Evolutionary conservation across 2,797 vertebrate genomes (phyloP).

Genomic region (Acanthurus tractus): DNA sequence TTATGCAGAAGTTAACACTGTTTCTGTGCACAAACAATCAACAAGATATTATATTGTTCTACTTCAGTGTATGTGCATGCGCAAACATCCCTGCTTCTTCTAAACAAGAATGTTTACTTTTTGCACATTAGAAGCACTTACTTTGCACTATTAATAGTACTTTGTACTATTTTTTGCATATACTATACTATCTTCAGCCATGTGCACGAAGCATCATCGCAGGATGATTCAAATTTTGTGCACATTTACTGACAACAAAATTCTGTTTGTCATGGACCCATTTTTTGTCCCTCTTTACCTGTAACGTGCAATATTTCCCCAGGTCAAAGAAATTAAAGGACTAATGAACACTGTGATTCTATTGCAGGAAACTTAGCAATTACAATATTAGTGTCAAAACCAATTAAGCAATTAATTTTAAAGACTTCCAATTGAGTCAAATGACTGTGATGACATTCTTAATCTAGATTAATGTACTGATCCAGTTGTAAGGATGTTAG

Average conservation of each 20-base stretch:
- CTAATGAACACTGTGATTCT: conserved; percentile 23
- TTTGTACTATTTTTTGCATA: too few species aligned
- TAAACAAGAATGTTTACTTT: conserved; percentile 13
- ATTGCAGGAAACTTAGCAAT: conserved; percentile 30
- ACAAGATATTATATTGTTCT: background rate
- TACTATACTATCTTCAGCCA: conserved; percentile 29
- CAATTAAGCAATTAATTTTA: conserved; percentile 44
- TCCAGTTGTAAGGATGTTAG: conserved; percentile 7
- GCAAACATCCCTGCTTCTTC: conserved; percentile 22
- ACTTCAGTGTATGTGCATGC: conserved; percentile 4
- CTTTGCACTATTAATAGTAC: conserved; percentile 56
- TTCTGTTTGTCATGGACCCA: background rate
- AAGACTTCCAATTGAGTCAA: conserved; percentile 19
- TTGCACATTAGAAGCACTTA: conserved; percentile 39
- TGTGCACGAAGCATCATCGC: conserved; percentile 26
- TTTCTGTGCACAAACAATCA: background rate
- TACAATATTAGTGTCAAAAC: conserved; percentile 49
- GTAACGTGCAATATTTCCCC: conserved; percentile 5
- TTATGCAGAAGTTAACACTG: background rate
- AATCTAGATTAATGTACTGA: conserved; percentile 54
- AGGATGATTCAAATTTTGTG: conserved; percentile 14
- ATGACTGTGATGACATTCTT: conserved; percentile 29
- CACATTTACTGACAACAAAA: conserved; percentile 6
- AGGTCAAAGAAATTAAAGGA: conserved; percentile 33
- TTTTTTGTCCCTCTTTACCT: background rate